Conservation (phyloP, 2,888 invertebrate genomes). For the Pandemis cinnamomeana region DNA sequence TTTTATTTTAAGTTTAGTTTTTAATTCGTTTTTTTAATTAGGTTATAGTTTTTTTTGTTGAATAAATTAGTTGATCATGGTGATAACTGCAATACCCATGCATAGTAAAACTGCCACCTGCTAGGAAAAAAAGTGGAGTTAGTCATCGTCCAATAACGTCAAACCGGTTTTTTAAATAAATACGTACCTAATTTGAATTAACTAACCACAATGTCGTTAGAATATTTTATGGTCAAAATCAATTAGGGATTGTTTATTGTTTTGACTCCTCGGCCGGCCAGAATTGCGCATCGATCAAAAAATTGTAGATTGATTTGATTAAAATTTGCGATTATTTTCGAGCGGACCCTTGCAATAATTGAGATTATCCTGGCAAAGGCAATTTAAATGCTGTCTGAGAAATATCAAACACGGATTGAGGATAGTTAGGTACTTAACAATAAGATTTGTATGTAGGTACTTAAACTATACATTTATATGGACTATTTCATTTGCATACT, state of each 20-base stretch:
- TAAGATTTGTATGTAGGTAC: background rate
- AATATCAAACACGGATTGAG: background rate
- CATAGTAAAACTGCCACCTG: background rate
- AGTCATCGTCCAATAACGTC: slow-evolving; percentile 25
- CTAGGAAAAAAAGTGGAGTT: slow-evolving; percentile 35
- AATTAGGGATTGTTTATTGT: slow-evolving; percentile 9
- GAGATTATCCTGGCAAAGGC: background rate
- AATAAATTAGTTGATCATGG: no score
- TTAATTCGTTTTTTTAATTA: no score
- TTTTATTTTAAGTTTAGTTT: no score
- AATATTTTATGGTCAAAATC: slow-evolving; percentile 6
- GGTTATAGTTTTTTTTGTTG: no score
- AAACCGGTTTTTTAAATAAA: slow-evolving; percentile 24
- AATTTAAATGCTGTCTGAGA: background rate
- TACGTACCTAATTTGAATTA: slow-evolving; percentile 19
- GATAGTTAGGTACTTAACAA: background rate
- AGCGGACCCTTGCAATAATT: background rate
- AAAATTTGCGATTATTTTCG: background rate
- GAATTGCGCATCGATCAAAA: background rate
- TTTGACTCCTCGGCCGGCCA: background rate
- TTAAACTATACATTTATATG: no score
- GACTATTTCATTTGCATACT: no score
- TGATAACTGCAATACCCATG: no score
- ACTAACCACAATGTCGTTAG: background rate
- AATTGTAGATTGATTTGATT: background rate